Percentiles rank a stretch among this genome's conserved stretches.
phyloP scores from a whole-genome alignment of 2,888 invertebrate species.

The Tetranychus piercei region DNA sequence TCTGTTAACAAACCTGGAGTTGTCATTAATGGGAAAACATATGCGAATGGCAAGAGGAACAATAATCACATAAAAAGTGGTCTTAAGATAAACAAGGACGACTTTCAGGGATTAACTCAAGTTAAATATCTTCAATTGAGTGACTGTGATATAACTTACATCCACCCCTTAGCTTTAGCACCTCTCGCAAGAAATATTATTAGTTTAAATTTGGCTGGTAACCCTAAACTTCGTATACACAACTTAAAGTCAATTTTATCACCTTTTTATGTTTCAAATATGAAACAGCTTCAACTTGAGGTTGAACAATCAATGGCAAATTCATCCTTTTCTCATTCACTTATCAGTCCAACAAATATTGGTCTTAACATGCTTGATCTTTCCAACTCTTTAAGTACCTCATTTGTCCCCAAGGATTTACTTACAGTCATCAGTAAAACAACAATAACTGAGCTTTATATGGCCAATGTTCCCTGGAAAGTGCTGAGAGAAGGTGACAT shows the following conservation, averaged over 20 bases:
- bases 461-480: constrained; percentile 10
- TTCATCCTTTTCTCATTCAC: not conserved
- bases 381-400: not conserved
- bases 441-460: constrained; percentile 12
- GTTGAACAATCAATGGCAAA: not conserved
- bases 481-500: constrained; percentile 12
- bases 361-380: constrained; percentile 6
- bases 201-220: constrained; percentile 15
- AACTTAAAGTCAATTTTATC: constrained; percentile 8
- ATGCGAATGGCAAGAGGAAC: not conserved
- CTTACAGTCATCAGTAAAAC: constrained; percentile 18
- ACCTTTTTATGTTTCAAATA: constrained; percentile 2
- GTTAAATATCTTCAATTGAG: constrained; percentile 17
- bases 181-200: constrained; percentile 13
- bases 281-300: not conserved
- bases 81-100: constrained; percentile 18
- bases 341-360: not conserved
- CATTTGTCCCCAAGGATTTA: constrained; percentile 15
- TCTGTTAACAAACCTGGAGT: too few species aligned
- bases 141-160: constrained; percentile 17
- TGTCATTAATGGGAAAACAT: too few species aligned
- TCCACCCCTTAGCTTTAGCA: constrained; percentile 16
- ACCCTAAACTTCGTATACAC: not conserved
- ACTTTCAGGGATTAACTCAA: constrained; percentile 15
- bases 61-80: not conserved